phyloP scores from a whole-genome alignment of 2,113 vertebrate species.

The Oreochromis tanganicae region DNA sequence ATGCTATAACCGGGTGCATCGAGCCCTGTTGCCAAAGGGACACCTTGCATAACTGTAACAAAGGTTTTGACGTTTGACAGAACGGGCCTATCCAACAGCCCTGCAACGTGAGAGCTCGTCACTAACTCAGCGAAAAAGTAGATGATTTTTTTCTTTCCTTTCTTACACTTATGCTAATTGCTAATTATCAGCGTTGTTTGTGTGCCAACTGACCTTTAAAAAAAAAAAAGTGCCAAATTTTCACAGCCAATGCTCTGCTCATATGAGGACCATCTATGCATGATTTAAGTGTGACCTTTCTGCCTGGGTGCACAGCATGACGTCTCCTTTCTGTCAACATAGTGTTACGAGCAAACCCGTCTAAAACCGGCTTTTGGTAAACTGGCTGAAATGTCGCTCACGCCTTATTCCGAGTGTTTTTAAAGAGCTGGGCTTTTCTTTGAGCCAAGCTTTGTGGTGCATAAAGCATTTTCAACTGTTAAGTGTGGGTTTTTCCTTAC shows the following conservation, averaged over 20 bases:
- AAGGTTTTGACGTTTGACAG: background rate
- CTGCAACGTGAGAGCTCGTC: background rate
- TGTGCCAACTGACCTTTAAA: background rate
- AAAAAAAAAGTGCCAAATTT: constrained; percentile 12
- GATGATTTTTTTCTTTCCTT: background rate
- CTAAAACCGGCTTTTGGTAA: background rate
- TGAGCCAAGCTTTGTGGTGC: constrained; percentile 3
- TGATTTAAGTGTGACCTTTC: background rate
- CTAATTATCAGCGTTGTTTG: background rate
- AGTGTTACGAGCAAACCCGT: background rate
- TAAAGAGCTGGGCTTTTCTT: background rate
- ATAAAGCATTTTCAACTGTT: constrained; percentile 1
- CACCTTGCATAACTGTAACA: background rate
- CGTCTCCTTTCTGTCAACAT: background rate
- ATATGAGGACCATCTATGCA: constrained; percentile 12
- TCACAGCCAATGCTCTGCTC: background rate
- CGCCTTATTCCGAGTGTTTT: background rate
- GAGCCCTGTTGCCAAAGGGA: background rate
- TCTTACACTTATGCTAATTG: background rate
- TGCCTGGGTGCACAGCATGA: background rate
- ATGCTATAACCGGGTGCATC: background rate
- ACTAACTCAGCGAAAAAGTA: background rate
- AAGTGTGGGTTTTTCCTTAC: background rate
- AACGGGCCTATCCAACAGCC: background rate
- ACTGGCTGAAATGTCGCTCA: background rate